phyloP scores from a whole-genome alignment of 2,888 invertebrate species.

The Caenorhabditis sp. region DNA sequence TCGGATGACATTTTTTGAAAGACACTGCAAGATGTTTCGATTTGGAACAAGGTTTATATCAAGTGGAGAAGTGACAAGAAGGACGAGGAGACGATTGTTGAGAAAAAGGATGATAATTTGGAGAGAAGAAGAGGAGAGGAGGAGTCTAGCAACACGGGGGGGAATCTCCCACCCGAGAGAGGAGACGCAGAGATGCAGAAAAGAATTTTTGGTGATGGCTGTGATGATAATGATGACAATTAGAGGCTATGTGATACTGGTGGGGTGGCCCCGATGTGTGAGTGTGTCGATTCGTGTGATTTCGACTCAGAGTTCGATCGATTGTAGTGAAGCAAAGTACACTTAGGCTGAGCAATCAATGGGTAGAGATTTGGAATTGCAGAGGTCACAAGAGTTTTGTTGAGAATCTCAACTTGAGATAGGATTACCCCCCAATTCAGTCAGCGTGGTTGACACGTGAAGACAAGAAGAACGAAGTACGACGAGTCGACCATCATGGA shows the following conservation, averaged over 20 bases:
- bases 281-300: constrained; percentile 38
- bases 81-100: neutral
- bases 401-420: too few species aligned
- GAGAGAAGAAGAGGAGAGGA: constrained; percentile 27
- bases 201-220: neutral
- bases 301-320: constrained; percentile 40
- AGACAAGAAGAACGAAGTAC: too few species aligned
- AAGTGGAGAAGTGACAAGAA: neutral
- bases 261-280: neutral
- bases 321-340: constrained; percentile 23
- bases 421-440: too few species aligned
- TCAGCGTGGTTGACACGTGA: too few species aligned
- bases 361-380: neutral
- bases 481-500: too few species aligned
- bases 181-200: neutral
- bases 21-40: neutral
- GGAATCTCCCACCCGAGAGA: constrained; percentile 36
- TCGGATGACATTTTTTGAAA: constrained; percentile 25
- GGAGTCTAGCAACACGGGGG: constrained; percentile 23
- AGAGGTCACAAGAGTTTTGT: too few species aligned
- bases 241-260: neutral
- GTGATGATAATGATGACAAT: constrained; percentile 53
- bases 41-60: neutral
- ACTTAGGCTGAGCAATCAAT: neutral
- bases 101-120: constrained; percentile 48